Conservation (phyloP, 2,797 vertebrate genomes). For the Sebastes variabilis region DNA sequence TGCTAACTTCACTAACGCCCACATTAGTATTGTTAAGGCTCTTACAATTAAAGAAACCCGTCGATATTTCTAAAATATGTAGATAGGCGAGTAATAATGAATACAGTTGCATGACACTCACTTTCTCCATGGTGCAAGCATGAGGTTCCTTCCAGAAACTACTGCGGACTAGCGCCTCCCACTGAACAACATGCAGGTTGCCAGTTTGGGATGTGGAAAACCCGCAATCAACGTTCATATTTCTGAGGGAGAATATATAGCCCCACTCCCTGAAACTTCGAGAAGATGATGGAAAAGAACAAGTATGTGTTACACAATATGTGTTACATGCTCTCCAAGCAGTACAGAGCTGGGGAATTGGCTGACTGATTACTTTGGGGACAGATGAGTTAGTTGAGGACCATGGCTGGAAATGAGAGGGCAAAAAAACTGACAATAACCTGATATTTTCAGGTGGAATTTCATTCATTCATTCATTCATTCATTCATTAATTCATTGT, state of each 20-base stretch:
- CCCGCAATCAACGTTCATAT: background rate
- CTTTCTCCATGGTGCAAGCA: constrained; percentile 85
- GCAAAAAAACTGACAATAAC: background rate
- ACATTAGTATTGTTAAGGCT: background rate
- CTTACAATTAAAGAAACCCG: background rate
- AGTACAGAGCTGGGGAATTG: background rate
- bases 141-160: constrained; percentile 88
- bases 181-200: constrained; percentile 60
- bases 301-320: background rate
- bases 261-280: constrained; percentile 18
- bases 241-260: background rate
- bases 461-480: too few species aligned
- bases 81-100: background rate
- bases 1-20: background rate
- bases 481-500: too few species aligned
- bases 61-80: background rate
- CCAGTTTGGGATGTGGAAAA: constrained; percentile 50
- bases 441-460: too few species aligned
- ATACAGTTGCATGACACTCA: constrained; percentile 67
- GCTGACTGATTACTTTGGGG: background rate
- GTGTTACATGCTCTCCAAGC: background rate
- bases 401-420: background rate
- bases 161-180: constrained; percentile 79
- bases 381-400: background rate
- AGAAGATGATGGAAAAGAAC: constrained; percentile 21